These are phyloP conservation scores for Agrochola circellaris DNA, from an alignment of 2,888 invertebrate genomes.

Conservation along the genomic window DNA sequence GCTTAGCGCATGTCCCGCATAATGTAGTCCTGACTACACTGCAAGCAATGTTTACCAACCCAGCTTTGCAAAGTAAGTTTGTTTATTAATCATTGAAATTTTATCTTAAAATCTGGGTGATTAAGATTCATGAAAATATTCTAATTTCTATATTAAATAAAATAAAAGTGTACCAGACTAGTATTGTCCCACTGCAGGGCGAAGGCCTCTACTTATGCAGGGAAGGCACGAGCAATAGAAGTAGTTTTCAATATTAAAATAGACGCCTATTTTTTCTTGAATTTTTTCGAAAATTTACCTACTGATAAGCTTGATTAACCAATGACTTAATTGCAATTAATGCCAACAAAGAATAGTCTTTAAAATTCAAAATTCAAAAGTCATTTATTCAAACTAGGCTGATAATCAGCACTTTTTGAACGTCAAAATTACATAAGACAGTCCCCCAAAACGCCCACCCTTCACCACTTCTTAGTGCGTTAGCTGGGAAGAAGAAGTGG, in stretches of 20 bases:
- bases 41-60: slow-evolving; percentile 33
- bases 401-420: too few species aligned
- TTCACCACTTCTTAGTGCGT: too few species aligned
- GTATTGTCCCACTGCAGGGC: too few species aligned
- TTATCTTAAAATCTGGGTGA: not conserved
- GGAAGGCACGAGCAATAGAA: too few species aligned
- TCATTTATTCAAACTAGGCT: too few species aligned
- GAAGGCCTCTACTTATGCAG: too few species aligned
- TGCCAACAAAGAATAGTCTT: not conserved
- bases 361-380: too few species aligned
- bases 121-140: not conserved
- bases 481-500: too few species aligned
- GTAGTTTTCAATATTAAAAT: not conserved
- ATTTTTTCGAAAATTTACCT: too few species aligned
- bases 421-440: too few species aligned
- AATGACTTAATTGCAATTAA: not conserved
- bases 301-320: not conserved
- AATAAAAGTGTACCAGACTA: too few species aligned
- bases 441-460: too few species aligned
- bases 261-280: not conserved
- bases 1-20: slow-evolving; percentile 62
- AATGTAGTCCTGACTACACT: slow-evolving; percentile 65
- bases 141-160: not conserved
- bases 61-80: slow-evolving; percentile 25
- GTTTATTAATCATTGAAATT: not conserved